Base-by-base conservation (phyloP, 2,113 vertebrate species). In the Rhinopomastus cyanomelas region DNA sequence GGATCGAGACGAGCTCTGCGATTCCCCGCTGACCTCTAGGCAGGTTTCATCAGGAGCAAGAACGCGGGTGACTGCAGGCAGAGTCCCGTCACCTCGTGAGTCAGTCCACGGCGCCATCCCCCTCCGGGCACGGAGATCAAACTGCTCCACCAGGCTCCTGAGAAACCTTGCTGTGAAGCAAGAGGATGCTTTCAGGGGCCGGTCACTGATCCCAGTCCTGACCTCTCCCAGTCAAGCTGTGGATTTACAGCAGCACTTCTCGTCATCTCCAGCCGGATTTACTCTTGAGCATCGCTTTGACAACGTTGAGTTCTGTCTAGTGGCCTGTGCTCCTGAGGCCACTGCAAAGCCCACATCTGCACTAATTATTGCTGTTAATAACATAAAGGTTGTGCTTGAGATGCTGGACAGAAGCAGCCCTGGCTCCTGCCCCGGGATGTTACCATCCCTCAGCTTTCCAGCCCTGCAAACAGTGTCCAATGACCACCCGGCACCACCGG, bases 211-310 rank as follows among this genome's bases (percentile, higher is more conserved):
- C 62, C 0, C 3, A 78, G 83, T 30, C 85, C 81, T 29, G 46
- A 78, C 32, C 69, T 88, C 90, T 30, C 52, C 81, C 36, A n/a
- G 26, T 10, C 2, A 32, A 66, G 89, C 76, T 49, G 80, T 23
- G 80, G 85, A 32, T 90, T 95, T 79, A 57, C 84, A 82, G 88
- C 89, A 96, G 78, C 89, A 81, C 71, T 69, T 76, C 78, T 66
- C 81, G 92, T 96, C 74, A 87, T 88, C 84, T 79, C 67, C 67
- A 39, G 78, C 51, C 93, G 82, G 88, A 62, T 92, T 94, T 91
- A 90, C 93, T 96, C 91, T 87, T 90, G 93, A 95, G 90, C 83
- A 39, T 60, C 87, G 57, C 72, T 67, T 95, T 94, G 93, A 93
- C 90, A 88, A 4, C 8, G 0, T 64, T 15, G 44, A 89, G 69